Conservation (phyloP, 2,797 vertebrate genomes). For the Danio choprae region DNA sequence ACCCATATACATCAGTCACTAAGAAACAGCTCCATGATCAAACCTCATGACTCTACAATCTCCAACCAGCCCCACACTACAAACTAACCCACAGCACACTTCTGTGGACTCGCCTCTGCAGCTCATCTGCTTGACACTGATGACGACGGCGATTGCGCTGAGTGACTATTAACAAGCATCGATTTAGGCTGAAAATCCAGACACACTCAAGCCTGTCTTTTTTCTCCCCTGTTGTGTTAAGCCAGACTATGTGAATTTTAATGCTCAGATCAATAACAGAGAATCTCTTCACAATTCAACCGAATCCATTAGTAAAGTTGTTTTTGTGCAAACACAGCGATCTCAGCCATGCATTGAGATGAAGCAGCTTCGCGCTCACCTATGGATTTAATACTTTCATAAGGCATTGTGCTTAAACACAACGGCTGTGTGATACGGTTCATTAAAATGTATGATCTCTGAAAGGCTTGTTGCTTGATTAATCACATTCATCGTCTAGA, state of each 20-base stretch:
- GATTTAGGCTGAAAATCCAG: slow-evolving; percentile 39
- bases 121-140: slow-evolving; percentile 29
- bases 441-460: slow-evolving; percentile 54
- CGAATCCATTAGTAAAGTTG: slow-evolving; percentile 52
- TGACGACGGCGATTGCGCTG: neutral
- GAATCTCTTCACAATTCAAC: slow-evolving; percentile 24
- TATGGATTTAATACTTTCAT: slow-evolving; percentile 21
- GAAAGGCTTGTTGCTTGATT: slow-evolving; percentile 24
- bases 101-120: slow-evolving; percentile 35
- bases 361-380: slow-evolving; percentile 4
- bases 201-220: slow-evolving; percentile 29
- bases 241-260: slow-evolving; percentile 46
- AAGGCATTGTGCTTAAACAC: slow-evolving; percentile 19
- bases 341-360: slow-evolving; percentile 13
- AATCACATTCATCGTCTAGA: slow-evolving; percentile 31
- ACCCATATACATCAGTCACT: neutral
- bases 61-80: neutral
- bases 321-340: slow-evolving; percentile 43
- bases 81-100: slow-evolving; percentile 31
- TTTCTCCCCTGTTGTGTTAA: slow-evolving; percentile 29
- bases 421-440: slow-evolving; percentile 19
- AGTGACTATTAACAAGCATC: slow-evolving; percentile 31
- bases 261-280: slow-evolving; percentile 48
- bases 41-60: neutral
- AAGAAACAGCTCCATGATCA: neutral